Base-by-base conservation (phyloP, 1,140 invertebrate species). In the Lasaia peninsularis region DNA sequence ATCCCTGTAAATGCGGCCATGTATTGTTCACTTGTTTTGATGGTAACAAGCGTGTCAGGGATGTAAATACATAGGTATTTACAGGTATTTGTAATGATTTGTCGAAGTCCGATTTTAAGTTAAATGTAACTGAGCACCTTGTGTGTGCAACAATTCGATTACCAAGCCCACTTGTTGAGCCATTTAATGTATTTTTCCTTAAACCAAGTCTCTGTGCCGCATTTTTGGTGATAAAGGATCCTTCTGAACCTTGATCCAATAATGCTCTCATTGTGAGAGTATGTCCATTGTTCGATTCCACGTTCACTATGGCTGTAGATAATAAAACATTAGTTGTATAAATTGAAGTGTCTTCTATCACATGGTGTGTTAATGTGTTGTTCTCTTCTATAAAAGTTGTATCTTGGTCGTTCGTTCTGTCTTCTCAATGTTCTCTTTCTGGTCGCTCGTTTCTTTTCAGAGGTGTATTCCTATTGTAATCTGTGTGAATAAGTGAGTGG, bases 1-100 rank as follows among this genome's bases (percentile, higher is more conserved):
- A 28, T 11, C 49, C 33, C n/a, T 58, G 56, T 37, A 58, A 28
- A 52, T 58, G 49, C 51, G 48, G 31, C 56, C 56, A 58, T 48
- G 33, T 21, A 32, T 40, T 14, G 31, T 33, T 58, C 37, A 33
- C 49, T 48, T 16, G n/a, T 33, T 40, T 58, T 31, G 48, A 58
- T 16, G 56, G 50, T 52, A 58, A 52, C 21, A 16, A 35, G 8
- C 20, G 35, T 37, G 56, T 58, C 49, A 58, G 50, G 34, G 16
- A 20, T n/a, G 48, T 58, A 14, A 58, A 37, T 31, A 58, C 49
- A 58, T 58, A 58, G 10, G 48, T 32, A 14, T 52, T 58, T 16
- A 58, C 40, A 20, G 34, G 50, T 12, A 58, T 21, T 44, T 18
- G 34, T 18, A 58, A 58, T 8, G 21, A 40, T 28, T 52, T 16